Conservation (phyloP, 2,113 vertebrate species). For the Tapirus terrestris region DNA sequence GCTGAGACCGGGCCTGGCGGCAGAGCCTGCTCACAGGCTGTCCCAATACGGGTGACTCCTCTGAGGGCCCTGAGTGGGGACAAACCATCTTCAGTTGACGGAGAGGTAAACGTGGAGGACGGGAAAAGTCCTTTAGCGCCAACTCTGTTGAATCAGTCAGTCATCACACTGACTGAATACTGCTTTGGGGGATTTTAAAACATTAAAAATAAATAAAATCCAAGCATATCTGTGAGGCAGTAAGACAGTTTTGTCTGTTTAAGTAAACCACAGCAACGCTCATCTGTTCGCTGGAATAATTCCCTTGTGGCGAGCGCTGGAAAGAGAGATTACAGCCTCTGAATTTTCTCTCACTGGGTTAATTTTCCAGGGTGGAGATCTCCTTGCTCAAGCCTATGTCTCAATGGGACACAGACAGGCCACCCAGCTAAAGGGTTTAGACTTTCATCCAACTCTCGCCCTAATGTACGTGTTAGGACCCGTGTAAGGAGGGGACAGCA, state of each 20-base stretch:
- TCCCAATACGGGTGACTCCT: background rate
- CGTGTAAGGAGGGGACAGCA: background rate
- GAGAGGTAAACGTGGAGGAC: constrained; percentile 11
- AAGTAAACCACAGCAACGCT: background rate
- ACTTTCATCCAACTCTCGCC: background rate
- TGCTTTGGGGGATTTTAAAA: background rate
- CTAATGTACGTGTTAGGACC: background rate
- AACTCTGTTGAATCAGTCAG: background rate
- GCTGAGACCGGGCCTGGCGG: background rate
- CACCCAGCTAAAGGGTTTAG: background rate
- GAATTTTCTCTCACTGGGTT: background rate
- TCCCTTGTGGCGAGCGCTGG: background rate
- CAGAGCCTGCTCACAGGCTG: background rate
- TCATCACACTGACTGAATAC: background rate
- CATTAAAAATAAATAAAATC: constrained; percentile 17
- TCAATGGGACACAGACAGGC: background rate
- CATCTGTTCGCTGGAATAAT: background rate
- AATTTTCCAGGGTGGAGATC: background rate
- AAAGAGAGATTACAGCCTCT: background rate
- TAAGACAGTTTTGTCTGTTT: background rate
- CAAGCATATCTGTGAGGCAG: background rate
- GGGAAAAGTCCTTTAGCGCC: background rate
- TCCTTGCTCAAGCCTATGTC: background rate
- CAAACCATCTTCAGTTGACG: constrained; percentile 11
- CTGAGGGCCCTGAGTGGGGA: background rate